Base-by-base conservation (phyloP, 2,888 invertebrate species). In the Eupelmus urozonus region DNA sequence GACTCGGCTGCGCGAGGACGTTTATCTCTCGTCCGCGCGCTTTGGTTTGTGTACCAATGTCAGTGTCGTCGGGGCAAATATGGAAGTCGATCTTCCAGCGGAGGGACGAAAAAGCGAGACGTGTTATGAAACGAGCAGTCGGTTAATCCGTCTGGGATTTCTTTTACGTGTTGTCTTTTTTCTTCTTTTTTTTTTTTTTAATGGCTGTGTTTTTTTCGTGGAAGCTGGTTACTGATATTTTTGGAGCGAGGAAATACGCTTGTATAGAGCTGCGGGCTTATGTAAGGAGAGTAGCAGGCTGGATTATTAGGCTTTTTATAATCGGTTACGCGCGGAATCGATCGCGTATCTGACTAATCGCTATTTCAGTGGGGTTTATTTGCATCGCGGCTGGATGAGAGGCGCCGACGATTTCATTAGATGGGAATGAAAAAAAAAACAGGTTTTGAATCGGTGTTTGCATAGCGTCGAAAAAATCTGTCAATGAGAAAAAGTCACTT, bases 381-480 rank as follows among this genome's bases (percentile, higher is more conserved):
- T 34, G 34, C 34, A 34, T 34, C 34, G 9, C 34, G 3, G 34
- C 9, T 16, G 18, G 25, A 40, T 11, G 18, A 45, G 11, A 42
- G 34, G 69, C 11, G 1, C 7, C 51, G 23, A 13, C 27, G 53
- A 20, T 57, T 42, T 40, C 34, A 16, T 16, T 53, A 53, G 67
- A 45, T 7, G 25, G 25, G n/a, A 45, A n/a, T n/a, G 16, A 45
- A 20, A 20, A 13, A 25, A 51, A 69, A 40, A 74, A 75, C 53
- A 53, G 25, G 51, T 53, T 55, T 69, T 34, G 25, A 13, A 25
- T 13, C 20, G 23, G 27, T 67, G 20, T 75, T 53, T 53, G 60
- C 57, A 45, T n/a, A 42, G 20, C 18, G 13, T 13, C 40, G 16
- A 16, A 69, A 72, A 66, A 62, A 69, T 67, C 51, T 66, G 45